Evolutionary conservation across 1,140 invertebrate species (phyloP).

Genomic region (Apis dorsata): DNA sequence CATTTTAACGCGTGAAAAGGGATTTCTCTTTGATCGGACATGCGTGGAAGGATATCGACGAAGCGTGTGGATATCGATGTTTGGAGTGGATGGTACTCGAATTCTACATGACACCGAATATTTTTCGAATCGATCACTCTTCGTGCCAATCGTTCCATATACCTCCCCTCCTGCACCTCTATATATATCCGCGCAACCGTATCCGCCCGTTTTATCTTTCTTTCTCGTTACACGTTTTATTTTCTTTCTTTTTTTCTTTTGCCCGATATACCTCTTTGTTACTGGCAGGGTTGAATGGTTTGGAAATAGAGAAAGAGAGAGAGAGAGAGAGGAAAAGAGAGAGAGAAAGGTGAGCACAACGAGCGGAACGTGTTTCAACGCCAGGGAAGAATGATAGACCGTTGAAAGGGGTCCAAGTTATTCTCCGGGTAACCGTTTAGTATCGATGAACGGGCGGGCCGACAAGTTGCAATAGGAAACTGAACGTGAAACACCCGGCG

Average conservation of each 20-base stretch:
- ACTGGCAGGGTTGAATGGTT: not conserved
- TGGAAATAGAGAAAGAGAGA: not conserved
- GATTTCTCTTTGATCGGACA: not conserved
- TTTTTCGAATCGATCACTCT: constrained; percentile 19
- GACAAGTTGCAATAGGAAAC: not conserved
- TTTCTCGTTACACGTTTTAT: constrained; percentile 8
- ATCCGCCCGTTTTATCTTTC: not conserved
- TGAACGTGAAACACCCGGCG: not conserved
- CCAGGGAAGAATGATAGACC: constrained; percentile 38
- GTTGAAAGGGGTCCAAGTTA: constrained; percentile 36
- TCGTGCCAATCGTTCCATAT: not conserved
- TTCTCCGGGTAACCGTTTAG: constrained; percentile 32
- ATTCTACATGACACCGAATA: not conserved
- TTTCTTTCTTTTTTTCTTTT: not conserved
- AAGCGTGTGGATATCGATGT: not conserved
- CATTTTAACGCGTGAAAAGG: not conserved
- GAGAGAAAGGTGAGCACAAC: not conserved
- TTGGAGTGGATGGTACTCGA: not conserved
- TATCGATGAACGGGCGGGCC: constrained; percentile 5
- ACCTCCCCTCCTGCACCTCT: too few species aligned
- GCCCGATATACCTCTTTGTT: constrained; percentile 2
- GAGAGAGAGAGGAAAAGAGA: too few species aligned
- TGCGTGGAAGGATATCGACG: not conserved
- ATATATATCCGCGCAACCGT: too few species aligned
- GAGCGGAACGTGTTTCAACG: constrained; percentile 18